A percentile compares a stretch with the other conserved stretches of the same genome.
phyloP scores from a whole-genome alignment of 2,888 invertebrate genomes.

The Labia minor region DNA sequence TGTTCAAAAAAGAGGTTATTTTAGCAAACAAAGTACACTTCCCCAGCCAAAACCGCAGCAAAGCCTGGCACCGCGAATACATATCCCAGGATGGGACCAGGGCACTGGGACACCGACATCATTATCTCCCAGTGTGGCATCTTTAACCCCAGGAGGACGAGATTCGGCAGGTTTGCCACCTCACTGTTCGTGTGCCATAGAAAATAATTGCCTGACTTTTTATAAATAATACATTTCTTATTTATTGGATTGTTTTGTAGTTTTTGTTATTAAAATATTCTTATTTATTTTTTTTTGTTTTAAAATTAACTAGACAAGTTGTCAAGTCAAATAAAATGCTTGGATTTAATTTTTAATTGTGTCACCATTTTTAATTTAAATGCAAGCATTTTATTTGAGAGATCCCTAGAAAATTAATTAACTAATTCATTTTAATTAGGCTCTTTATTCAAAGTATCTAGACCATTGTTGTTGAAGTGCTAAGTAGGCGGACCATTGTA shows the following conservation, averaged over 20 bases:
- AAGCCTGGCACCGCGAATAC: conserved; percentile 24
- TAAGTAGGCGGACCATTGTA: too few relatives aligned
- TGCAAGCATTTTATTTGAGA: too few relatives aligned
- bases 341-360: too few relatives aligned
- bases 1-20: conserved; percentile 26
- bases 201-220: not conserved
- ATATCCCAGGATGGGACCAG: conserved; percentile 33
- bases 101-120: conserved; percentile 46
- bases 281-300: too few relatives aligned
- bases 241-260: not conserved
- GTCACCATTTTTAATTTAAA: too few relatives aligned
- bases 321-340: too few relatives aligned
- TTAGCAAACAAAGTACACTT: conserved; percentile 38
- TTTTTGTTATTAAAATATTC: too few relatives aligned
- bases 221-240: not conserved
- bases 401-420: too few relatives aligned
- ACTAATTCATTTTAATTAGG: too few relatives aligned
- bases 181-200: not conserved
- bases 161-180: conserved; percentile 29
- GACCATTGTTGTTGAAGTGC: too few relatives aligned
- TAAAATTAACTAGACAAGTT: too few relatives aligned
- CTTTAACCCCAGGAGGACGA: conserved; percentile 40
- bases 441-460: too few relatives aligned
- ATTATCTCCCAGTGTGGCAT: conserved; percentile 47
- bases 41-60: conserved; percentile 32